Evolutionary conservation across 2,888 invertebrate species (phyloP), one percentile per base, ranked within the genome.

Genomic region (Amblyjoppa proteus): DNA sequence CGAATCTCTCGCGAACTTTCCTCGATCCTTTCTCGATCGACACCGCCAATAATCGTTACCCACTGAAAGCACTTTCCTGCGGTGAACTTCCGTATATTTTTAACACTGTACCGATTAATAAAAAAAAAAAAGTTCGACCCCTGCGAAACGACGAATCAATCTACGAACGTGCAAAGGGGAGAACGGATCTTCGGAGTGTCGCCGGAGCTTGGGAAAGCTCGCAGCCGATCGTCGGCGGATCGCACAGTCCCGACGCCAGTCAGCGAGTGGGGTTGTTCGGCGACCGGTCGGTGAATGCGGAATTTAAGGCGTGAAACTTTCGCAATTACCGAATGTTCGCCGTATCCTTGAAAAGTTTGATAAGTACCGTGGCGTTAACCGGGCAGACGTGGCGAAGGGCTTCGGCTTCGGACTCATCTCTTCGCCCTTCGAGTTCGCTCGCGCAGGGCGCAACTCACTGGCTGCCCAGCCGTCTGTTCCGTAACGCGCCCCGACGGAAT

Each of bases 221-320:
- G 31, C 49, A 28, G 49, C 64, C 64, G 75, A 75, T 58, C 75
- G 45, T 45, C n/a, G 75, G 41, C 7, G 61, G 58, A 25, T 45
- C 45, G 25, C n/a, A 16, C 56, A 58, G 45, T n/a, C 45, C 45
- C 49, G 45, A 77, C 56, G 82, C 28, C 51, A 51, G 64, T 53
- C 49, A 45, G 38, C 56, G 25, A 34, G 38, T 49, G 66, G 28
- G 78, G 77, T 70, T 34, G 73, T 70, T 64, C 56, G 74, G 11
- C 76, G 53, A 49, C 64, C 28, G 74, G 81, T 83, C 70, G 83
- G 83, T 86, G 87, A 84, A 79, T 81, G 81, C 83, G 91, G 90
- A 92, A 92, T 93, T 93, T 91, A 92, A 93, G 92, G 91, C 89
- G 89, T 88, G 88, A 90, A 93, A 93, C 92, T 93, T 93, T 93